Base-by-base conservation (phyloP, 1,140 invertebrate genomes). In the Belonocnema kinseyi region DNA sequence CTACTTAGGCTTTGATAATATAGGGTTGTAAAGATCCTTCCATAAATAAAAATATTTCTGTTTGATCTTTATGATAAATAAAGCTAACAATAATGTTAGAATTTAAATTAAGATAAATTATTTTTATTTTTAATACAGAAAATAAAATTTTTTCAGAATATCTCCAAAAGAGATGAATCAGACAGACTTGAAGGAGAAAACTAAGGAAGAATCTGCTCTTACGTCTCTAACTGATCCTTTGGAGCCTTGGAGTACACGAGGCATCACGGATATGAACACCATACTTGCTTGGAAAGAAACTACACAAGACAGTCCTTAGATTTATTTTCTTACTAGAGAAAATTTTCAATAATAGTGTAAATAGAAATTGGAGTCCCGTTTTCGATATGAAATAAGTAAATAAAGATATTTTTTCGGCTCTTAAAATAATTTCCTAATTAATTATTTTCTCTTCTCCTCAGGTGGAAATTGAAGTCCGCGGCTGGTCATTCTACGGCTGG, bases 161-260 rank as follows among this genome's bases (percentile, higher is more conserved):
- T 87, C 87, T 50, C 90, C 90, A 54, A 90, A 89, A 75, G 88
- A 86, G 71, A 61, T 76, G 53, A 78, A 16, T 40, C 84, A 83
- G 58, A 21, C 58, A 26, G 85, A 84, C 83, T 79, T 82, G 73
- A 82, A 77, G 19, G 85, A 87, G 71, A 78, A 74, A 61, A 83
- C 80, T 71, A 85, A 84, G 77, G 70, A 81, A 58, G 75, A 66
- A 61, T 76, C 70, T 40, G 73, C 84, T 19, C 78, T 88, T n/a
- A 85, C 90, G 19, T 92, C 93, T 5, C 90, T 92, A 13, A 92
- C 93, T 2, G 94, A 95, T 91, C 94, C 94, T 12, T 87, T 95
- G 72, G 94, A 95, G 84, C 93, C 95, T 2, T 96, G 95, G 95
- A 95, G 95, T 86, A 95, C 94, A 19, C 92, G 93, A 77, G 93